Conservation (phyloP, 2,113 vertebrate genomes). For the Panthera uncia region DNA sequence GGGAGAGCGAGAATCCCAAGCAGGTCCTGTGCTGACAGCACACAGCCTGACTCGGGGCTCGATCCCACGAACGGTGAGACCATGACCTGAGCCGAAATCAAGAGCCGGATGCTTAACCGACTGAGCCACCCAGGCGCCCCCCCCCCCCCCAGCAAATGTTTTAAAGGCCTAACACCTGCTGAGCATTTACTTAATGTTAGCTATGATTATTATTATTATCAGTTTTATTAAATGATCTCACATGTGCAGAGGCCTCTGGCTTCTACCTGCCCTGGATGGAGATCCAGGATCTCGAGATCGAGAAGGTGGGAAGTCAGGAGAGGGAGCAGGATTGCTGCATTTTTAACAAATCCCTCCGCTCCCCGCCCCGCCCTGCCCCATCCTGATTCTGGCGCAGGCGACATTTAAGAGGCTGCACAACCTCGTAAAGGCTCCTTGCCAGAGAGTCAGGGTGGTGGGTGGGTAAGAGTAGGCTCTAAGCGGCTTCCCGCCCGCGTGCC, state of each 20-base stretch:
- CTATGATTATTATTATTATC: background rate
- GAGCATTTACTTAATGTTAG: background rate
- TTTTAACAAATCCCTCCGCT: background rate
- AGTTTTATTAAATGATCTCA: background rate
- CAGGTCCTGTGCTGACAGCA: too few relatives aligned
- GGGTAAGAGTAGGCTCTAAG: background rate
- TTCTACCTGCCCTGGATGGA: background rate
- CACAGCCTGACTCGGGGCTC: too few relatives aligned
- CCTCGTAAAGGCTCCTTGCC: rapidly evolving
- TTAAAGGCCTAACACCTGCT: background rate
- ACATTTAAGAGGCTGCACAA: background rate
- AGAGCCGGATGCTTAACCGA: too few relatives aligned
- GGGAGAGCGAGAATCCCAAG: too few relatives aligned
- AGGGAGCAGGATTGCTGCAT: background rate
- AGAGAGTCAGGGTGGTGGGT: too few relatives aligned
- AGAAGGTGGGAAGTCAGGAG: background rate
- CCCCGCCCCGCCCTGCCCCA: rapidly evolving
- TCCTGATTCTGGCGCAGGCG: background rate
- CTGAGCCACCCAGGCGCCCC: too few relatives aligned
- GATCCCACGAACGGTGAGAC: too few relatives aligned
- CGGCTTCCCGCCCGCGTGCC: background rate
- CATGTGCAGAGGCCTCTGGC: too few relatives aligned
- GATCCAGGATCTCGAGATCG: too few relatives aligned
- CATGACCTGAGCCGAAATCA: too few relatives aligned
- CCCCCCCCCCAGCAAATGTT: background rate